Evolutionary conservation across 1,140 invertebrate genomes (phyloP).

Genomic region (Macrostomum lignano): DNA sequence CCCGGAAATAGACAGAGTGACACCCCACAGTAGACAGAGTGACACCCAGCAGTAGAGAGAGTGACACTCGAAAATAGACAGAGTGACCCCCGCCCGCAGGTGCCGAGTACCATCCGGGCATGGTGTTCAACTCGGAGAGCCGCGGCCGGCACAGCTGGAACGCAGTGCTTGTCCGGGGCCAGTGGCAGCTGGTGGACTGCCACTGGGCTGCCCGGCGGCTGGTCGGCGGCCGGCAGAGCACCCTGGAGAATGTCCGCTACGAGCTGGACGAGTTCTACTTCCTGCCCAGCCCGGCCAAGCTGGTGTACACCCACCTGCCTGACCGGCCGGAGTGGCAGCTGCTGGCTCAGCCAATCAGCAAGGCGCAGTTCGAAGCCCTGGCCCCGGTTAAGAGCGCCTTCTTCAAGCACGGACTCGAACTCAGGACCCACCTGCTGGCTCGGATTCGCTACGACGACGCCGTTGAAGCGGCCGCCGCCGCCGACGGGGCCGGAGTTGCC

Average conservation of each 20-base stretch:
- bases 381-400: conserved; percentile 27
- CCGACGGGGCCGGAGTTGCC: no score
- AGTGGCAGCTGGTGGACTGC: conserved; percentile 25
- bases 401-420: conserved; percentile 26
- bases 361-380: conserved; percentile 25
- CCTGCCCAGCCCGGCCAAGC: conserved; percentile 21
- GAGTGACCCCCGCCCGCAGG: no score
- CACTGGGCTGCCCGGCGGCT: conserved; percentile 26
- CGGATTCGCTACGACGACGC: no score
- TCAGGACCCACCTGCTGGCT: conserved; percentile 23
- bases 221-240: conserved; percentile 23
- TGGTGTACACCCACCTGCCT: conserved; percentile 27
- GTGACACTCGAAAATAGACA: no score
- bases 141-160: conserved; percentile 27
- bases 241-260: conserved; percentile 14
- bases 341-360: conserved; percentile 14
- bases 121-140: conserved; percentile 20
- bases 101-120: conserved; percentile 24
- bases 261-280: conserved; percentile 27
- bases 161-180: conserved; percentile 23
- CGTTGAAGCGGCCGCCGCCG: no score
- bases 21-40: no score
- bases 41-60: no score
- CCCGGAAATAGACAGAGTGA: no score
- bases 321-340: conserved; percentile 25